Percentiles rank a stretch among this genome's conserved stretches.
phyloP scores from a whole-genome alignment of 1,140 invertebrate species.

The Tetraneura akinire region DNA sequence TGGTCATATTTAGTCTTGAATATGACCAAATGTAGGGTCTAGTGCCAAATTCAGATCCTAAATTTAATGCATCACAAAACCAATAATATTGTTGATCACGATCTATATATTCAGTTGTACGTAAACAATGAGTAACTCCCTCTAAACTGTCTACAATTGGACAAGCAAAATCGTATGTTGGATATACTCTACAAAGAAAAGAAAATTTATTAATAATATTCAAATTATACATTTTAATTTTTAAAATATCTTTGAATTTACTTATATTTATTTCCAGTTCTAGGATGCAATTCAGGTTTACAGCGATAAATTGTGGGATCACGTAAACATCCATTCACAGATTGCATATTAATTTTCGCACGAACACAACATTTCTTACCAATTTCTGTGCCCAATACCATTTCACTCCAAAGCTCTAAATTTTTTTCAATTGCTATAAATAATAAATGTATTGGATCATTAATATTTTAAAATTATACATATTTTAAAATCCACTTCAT shows the following conservation, averaged over 20 bases:
- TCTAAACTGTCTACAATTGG: conserved; percentile 98
- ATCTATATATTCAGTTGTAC: conserved; percentile 99
- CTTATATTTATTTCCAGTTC: conserved; percentile 95
- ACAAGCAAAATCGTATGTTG: conserved; percentile 99
- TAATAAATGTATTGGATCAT: not conserved
- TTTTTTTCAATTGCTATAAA: conserved; percentile 87
- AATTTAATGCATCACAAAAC: conserved; percentile 83
- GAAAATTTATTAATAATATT: not conserved
- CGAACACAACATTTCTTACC: conserved; percentile 90
- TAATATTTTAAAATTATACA: no score
- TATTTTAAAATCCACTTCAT: no score
- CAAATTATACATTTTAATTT: not conserved
- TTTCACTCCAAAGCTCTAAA: conserved; percentile 90
- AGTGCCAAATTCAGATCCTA: conserved; percentile 62
- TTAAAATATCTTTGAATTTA: conserved; percentile 60
- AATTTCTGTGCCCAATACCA: conserved; percentile 79
- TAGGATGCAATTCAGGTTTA: conserved; percentile 90
- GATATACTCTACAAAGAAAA: conserved; percentile 83
- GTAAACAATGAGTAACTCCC: conserved; percentile 93
- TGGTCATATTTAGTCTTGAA: conserved; percentile 89
- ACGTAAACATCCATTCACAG: conserved; percentile 92
- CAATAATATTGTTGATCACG: conserved; percentile 97
- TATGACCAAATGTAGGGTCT: conserved; percentile 96
- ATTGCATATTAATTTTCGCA: conserved; percentile 97
- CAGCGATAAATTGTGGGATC: conserved; percentile 99